phyloP scores from a whole-genome alignment of 2,888 invertebrate species.

The Venustoraphidia nigricollis region DNA sequence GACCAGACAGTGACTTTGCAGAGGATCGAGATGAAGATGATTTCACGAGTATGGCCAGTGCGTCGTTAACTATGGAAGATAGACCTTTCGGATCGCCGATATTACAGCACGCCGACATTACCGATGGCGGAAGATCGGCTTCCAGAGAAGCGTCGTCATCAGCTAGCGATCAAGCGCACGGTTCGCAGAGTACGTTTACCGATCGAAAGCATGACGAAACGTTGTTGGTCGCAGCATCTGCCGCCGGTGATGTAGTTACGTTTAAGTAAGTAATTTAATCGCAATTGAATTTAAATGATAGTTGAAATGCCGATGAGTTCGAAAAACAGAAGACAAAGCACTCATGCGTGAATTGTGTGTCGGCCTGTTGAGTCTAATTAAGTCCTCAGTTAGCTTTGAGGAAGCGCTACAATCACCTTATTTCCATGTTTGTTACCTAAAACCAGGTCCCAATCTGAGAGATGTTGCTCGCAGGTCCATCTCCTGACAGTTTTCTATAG shows the following conservation, averaged over 20 bases:
- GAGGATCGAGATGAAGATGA: conserved; percentile 61
- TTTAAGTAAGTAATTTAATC: neutral
- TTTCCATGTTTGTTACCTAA: too few relatives aligned
- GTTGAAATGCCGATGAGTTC: too few relatives aligned
- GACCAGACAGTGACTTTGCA: conserved; percentile 52
- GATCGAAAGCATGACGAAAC: conserved; percentile 1
- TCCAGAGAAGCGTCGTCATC: conserved; percentile 25
- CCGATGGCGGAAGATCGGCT: conserved; percentile 15
- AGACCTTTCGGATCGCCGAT: neutral
- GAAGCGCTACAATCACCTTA: too few relatives aligned
- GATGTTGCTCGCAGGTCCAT: too few relatives aligned
- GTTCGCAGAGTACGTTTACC: too few relatives aligned
- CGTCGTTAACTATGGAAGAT: conserved; percentile 8
- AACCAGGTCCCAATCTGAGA: too few relatives aligned
- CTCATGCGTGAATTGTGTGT: too few relatives aligned
- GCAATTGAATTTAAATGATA: too few relatives aligned
- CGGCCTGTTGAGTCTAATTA: too few relatives aligned
- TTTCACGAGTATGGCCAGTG: conserved; percentile 20
- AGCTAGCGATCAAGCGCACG: conserved; percentile 14
- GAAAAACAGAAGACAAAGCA: too few relatives aligned
- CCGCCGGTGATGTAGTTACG: neutral
- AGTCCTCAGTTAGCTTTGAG: too few relatives aligned
- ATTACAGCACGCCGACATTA: conserved; percentile 4
- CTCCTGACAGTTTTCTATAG: too few relatives aligned
- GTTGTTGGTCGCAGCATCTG: neutral